Evolutionary conservation across 2,888 invertebrate genomes (phyloP), one percentile per base, ranked within the genome.

Genomic region (Caenorhabditis imperialis): DNA sequence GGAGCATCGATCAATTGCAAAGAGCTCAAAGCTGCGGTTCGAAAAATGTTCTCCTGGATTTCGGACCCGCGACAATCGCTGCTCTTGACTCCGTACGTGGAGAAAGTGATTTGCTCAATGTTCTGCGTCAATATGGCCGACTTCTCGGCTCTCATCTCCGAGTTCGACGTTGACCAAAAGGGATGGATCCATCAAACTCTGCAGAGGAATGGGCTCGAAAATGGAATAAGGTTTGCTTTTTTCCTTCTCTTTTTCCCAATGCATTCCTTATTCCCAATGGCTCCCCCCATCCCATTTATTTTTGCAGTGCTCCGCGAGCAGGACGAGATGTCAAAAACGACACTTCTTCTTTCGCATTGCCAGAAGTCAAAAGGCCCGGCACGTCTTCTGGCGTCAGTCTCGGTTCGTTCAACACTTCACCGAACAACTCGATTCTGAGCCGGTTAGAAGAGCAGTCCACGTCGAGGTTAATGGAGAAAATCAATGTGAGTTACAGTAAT

Each of bases 141-240:
- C 33, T 71, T 71, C 27, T 55, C 61, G 1, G 54, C 42, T 2
- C 22, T 71, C 3, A 40, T 71, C 6, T 37, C 42, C 1, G 71
- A 71, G 22, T 50, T 71, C 10, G 71, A 71, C 27, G 18, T n/a
- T 10, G 61, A 62, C 6, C 54, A 71, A 18, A 61, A 62, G 44
- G 35, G 37, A 14, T 57, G 71, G 62, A 38, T 57, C 22, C 62
- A 71, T 54, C 61, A 71, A 42, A 71, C 61, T 14, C 48, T 71
- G 22, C 71, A 71, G 27, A 40, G 48, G 30, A 71, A 71, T 50
- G 62, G 71, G 7, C 55, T 61, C 42, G 57, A 71, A 40, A 62
- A 62, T 57, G 61, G 71, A 54, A 55, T 55, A 61, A 62, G 71
- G 71, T 58, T 58, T 44, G 69, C 47, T 44, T n/a, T n/a, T n/a